phyloP scores from a whole-genome alignment of 2,113 vertebrate species.

The Eudorcas thomsonii region DNA sequence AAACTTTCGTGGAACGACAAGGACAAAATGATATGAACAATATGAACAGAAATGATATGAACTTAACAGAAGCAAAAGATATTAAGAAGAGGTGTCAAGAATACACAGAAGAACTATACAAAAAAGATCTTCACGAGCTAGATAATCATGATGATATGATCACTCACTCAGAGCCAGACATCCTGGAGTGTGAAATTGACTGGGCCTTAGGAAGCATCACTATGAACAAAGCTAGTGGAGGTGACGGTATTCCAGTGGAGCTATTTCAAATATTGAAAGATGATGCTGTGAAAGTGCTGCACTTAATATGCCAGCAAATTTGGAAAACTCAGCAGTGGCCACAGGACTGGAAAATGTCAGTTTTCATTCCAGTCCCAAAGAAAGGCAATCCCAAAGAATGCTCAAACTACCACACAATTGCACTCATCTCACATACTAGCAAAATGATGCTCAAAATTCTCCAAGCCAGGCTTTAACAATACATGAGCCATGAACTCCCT shows the following conservation, averaged over 20 bases:
- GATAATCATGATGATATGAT: neutral
- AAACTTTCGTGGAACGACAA: neutral
- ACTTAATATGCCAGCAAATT: neutral
- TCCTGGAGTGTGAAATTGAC: neutral
- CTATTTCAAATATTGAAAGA: neutral
- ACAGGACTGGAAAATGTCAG: neutral
- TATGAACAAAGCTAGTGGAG: neutral
- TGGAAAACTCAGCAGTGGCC: neutral
- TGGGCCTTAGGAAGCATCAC: neutral
- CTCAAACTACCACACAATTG: neutral
- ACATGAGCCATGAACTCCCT: neutral
- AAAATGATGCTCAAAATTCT: neutral
- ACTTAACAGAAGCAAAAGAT: neutral
- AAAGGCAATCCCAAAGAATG: neutral
- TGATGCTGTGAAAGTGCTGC: neutral
- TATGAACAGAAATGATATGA: neutral
- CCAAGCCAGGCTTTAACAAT: neutral
- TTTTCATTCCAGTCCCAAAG: neutral
- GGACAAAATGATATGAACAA: neutral
- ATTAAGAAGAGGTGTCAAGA: neutral
- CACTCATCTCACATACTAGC: neutral
- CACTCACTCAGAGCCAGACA: neutral
- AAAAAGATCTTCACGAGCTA: accelerated
- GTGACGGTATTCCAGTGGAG: neutral
- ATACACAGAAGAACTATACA: neutral